These are phyloP conservation scores for Solea solea DNA, from an alignment of 2,113 vertebrate genomes.

Conservation along the genomic window DNA sequence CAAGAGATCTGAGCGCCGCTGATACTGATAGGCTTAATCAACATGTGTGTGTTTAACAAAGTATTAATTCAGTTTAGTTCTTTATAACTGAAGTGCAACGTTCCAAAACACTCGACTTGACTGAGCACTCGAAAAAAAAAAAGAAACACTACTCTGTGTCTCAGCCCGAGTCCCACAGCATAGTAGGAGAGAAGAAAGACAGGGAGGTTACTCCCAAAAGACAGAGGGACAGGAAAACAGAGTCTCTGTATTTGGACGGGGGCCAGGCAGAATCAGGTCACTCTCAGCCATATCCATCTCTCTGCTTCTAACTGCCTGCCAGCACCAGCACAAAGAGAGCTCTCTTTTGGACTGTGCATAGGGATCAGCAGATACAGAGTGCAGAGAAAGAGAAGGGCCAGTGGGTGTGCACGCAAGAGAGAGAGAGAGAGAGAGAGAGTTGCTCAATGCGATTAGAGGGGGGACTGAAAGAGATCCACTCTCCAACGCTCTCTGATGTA, in stretches of 20 bases:
- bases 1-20: too few species aligned
- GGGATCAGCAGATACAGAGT: slow-evolving; percentile 66
- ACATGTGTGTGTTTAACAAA: too few species aligned
- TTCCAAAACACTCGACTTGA: not conserved
- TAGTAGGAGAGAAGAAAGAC: slow-evolving; percentile 21
- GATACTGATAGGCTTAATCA: too few species aligned
- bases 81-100: not conserved
- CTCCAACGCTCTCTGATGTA: slow-evolving; percentile 70
- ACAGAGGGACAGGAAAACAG: slow-evolving; percentile 45
- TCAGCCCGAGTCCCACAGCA: slow-evolving; percentile 10
- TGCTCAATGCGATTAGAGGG: slow-evolving; percentile 68
- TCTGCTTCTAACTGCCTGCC: slow-evolving; percentile 70
- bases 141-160: slow-evolving; percentile 15
- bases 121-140: not conserved
- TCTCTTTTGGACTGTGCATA: slow-evolving; percentile 72
- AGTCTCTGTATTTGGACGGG: slow-evolving; percentile 61
- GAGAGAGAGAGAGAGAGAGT: slow-evolving; percentile 43
- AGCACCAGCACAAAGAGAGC: slow-evolving; percentile 74
- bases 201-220: slow-evolving; percentile 49
- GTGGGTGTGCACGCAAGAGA: not conserved
- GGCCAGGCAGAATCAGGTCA: slow-evolving; percentile 82
- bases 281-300: slow-evolving; percentile 75
- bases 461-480: slow-evolving; percentile 67
- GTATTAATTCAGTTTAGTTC: too few species aligned
- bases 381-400: slow-evolving; percentile 27